These are phyloP conservation scores for Anarhynchus alexandrinus DNA, from an alignment of 2,113 vertebrate genomes.

Conservation along the genomic window DNA sequence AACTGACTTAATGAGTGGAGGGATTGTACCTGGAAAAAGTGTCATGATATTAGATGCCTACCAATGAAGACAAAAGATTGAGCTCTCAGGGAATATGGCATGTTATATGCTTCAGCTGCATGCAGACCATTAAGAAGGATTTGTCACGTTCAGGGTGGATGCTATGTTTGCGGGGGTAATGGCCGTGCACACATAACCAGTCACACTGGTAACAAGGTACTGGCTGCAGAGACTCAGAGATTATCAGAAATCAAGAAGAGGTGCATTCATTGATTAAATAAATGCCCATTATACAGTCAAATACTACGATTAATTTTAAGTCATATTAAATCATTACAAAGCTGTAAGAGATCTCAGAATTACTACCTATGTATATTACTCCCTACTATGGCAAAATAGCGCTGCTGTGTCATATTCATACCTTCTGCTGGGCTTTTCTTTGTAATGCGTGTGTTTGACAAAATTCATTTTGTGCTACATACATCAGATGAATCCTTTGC, in stretches of 20 bases:
- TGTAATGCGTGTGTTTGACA: neutral
- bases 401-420: neutral
- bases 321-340: neutral
- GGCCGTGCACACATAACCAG: neutral
- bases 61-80: conserved; percentile 7
- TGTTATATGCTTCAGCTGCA: neutral
- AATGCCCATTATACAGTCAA: neutral
- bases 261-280: neutral
- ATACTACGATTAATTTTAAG: neutral
- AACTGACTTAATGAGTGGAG: conserved; percentile 91
- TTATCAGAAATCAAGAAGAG: neutral
- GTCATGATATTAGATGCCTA: conserved; percentile 58
- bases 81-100: conserved; percentile 15
- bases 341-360: neutral
- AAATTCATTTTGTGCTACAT: neutral
- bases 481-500: neutral
- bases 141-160: neutral
- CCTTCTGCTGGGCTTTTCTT: neutral
- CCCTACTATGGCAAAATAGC: neutral
- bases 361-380: neutral
- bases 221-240: neutral
- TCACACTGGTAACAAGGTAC: neutral
- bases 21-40: conserved; percentile 88
- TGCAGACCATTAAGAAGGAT: neutral
- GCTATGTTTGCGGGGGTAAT: neutral